Evolutionary conservation across 2,888 invertebrate genomes (phyloP).

Genomic region (Argynnis bischoffii): DNA sequence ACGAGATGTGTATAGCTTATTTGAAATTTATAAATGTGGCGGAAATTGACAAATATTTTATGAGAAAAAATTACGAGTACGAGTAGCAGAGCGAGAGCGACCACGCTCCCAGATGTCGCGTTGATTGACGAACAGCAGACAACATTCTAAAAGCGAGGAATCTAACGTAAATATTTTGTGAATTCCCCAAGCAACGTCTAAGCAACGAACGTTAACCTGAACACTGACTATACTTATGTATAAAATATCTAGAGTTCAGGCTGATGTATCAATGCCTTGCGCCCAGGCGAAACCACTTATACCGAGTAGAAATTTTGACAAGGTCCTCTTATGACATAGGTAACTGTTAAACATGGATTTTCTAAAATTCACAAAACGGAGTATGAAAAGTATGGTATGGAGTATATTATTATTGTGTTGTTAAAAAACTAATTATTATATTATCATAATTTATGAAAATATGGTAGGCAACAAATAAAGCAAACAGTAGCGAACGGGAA

Average conservation of each 20-base stretch:
- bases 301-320: too few relatives aligned
- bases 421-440: not conserved
- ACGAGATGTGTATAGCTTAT: too few relatives aligned
- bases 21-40: not conserved
- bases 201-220: not conserved
- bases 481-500: conserved; percentile 35
- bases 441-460: not conserved
- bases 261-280: too few relatives aligned
- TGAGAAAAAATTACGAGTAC: not conserved
- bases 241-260: too few relatives aligned
- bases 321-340: too few relatives aligned
- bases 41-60: not conserved
- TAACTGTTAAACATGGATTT: too few relatives aligned
- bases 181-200: conserved; percentile 20
- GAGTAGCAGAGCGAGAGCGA: conserved; percentile 11
- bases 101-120: conserved; percentile 29
- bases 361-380: too few relatives aligned
- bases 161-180: conserved; percentile 38
- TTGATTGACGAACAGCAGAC: conserved; percentile 28
- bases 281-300: too few relatives aligned
- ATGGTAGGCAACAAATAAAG: not conserved
- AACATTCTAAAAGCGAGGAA: conserved; percentile 28
- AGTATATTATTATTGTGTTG: too few relatives aligned
- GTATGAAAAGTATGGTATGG: too few relatives aligned
- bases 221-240: too few relatives aligned